A percentile compares a stretch with the other conserved stretches of the same genome.
Conservation (phyloP, 2,888 invertebrate species). For the Caradrina kadenii region DNA sequence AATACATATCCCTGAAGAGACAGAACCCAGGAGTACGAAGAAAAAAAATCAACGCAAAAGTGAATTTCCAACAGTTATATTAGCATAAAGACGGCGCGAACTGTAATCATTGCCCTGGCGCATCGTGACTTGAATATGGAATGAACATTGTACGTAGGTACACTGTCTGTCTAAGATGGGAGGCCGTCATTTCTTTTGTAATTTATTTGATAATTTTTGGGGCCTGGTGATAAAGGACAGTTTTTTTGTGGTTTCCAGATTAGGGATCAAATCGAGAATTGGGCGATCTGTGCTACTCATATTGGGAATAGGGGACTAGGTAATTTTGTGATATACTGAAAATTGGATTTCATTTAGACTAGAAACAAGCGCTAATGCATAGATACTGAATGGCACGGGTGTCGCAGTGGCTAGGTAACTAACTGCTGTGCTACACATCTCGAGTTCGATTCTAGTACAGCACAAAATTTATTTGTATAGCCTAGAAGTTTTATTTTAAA, state of each 20-base stretch:
- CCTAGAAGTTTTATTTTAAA: no score
- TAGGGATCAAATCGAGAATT: neutral
- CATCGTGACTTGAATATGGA: conserved; percentile 77
- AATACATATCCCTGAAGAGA: conserved; percentile 50
- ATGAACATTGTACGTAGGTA: conserved; percentile 39
- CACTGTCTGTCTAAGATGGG: conserved; percentile 52
- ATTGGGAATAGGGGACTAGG: no score
- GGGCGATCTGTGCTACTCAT: neutral
- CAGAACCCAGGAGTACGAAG: conserved; percentile 48
- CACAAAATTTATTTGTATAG: no score
- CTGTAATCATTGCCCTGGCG: conserved; percentile 82
- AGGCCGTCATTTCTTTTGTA: conserved; percentile 39
- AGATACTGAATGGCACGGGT: no score
- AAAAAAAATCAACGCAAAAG: conserved; percentile 83
- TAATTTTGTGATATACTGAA: no score
- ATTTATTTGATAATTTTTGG: conserved; percentile 47
- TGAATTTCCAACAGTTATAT: conserved; percentile 82
- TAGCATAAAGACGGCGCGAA: conserved; percentile 84
- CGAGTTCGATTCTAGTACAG: no score
- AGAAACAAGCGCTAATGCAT: no score
- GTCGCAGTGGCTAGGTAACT: no score
- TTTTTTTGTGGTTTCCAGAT: conserved; percentile 12
- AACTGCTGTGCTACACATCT: no score
- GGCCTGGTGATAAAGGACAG: neutral
- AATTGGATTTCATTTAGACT: no score